phyloP scores from a whole-genome alignment of 1,140 invertebrate genomes.

The Heliconius melpomene region DNA sequence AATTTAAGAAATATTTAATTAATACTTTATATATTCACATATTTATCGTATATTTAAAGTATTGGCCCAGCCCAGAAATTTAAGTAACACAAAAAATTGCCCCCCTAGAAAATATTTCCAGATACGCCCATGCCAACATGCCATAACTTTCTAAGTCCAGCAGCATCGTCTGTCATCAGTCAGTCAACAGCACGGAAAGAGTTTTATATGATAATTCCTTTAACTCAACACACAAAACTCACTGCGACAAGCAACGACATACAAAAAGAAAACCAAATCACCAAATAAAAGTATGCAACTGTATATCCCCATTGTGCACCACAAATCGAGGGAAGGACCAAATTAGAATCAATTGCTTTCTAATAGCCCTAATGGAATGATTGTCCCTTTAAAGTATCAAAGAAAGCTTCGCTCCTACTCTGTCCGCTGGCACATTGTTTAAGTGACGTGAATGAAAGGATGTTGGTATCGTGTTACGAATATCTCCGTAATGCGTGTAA shows the following conservation, averaged over 20 bases:
- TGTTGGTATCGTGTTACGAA: constrained; percentile 28
- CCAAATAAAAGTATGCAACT: background rate
- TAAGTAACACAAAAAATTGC: no score
- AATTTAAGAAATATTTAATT: no score
- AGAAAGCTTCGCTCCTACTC: constrained; percentile 36
- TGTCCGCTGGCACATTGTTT: constrained; percentile 33
- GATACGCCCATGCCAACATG: no score
- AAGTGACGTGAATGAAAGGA: constrained; percentile 31
- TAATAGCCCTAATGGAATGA: constrained; percentile 47
- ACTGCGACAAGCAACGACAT: background rate
- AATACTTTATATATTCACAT: no score
- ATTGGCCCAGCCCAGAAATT: no score
- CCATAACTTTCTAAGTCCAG: no score
- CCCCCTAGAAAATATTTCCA: no score
- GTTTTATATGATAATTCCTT: no score
- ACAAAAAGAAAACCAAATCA: background rate
- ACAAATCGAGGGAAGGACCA: constrained; percentile 31
- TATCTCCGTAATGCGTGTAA: constrained; percentile 7
- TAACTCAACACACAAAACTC: no score
- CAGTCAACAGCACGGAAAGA: no score
- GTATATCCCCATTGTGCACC: constrained; percentile 7
- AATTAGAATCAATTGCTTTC: constrained; percentile 47
- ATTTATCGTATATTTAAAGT: no score
- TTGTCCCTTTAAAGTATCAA: constrained; percentile 39
- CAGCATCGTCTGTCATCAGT: no score